Evolutionary conservation across 2,113 vertebrate genomes (phyloP).

Genomic region (Alces alces): DNA sequence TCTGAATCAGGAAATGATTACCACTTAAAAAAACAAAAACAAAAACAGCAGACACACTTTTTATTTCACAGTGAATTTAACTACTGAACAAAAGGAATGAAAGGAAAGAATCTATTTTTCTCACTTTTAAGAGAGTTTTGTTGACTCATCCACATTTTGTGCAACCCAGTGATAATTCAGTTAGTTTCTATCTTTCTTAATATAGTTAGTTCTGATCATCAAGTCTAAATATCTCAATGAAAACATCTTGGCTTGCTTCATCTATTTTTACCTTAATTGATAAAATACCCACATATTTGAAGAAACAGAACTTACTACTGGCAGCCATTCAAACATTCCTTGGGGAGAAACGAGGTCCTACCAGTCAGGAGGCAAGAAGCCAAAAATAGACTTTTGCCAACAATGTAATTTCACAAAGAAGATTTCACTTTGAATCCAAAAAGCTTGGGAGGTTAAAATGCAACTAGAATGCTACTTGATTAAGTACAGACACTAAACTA

Average conservation of each 20-base stretch:
- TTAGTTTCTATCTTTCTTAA: background rate
- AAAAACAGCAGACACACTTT: background rate
- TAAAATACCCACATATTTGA: background rate
- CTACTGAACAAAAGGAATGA: background rate
- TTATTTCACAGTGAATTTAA: background rate
- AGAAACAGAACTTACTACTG: background rate
- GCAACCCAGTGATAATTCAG: rapidly evolving
- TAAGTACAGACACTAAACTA: background rate
- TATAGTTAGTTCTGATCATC: background rate
- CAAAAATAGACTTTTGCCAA: background rate
- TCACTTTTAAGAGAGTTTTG: background rate
- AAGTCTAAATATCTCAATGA: background rate
- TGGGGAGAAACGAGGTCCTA: background rate
- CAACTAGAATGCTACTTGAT: background rate
- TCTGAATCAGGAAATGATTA: background rate
- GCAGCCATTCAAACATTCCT: background rate
- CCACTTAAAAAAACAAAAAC: background rate
- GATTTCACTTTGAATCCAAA: background rate
- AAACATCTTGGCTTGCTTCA: background rate
- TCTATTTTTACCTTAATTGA: background rate
- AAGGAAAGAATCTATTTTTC: background rate
- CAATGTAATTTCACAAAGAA: background rate
- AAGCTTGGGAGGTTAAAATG: background rate
- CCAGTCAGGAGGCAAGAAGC: background rate
- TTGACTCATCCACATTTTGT: background rate